Percentiles rank a stretch among this genome's conserved stretches.
Conservation (phyloP, 1,140 invertebrate species). For the Danaus plexippus region DNA sequence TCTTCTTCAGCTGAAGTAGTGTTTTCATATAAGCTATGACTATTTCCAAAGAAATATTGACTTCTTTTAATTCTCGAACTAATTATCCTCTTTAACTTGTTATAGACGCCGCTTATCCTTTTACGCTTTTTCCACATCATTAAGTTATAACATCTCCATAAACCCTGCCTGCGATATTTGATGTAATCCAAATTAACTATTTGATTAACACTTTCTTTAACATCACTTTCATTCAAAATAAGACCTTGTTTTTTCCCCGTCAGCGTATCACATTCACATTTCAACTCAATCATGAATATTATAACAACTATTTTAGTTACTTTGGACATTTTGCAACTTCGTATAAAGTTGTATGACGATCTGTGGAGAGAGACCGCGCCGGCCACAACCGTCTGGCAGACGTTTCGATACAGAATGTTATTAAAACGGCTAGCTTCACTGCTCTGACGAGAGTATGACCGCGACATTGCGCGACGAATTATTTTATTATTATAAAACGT, state of each 20-base stretch:
- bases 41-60: constrained; percentile 1
- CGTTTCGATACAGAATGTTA: constrained; percentile 42
- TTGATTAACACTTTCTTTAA: constrained; percentile 19
- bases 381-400: constrained; percentile 37
- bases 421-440: not conserved
- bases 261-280: constrained; percentile 30
- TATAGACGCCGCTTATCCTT: constrained; percentile 25
- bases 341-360: constrained; percentile 1
- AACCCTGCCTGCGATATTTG: constrained; percentile 17
- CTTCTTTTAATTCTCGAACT: constrained; percentile 3
- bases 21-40: not conserved
- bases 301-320: constrained; percentile 33
- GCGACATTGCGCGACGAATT: no score
- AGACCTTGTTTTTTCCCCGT: constrained; percentile 7
- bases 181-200: constrained; percentile 9
- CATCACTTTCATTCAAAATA: constrained; percentile 8
- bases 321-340: constrained; percentile 30
- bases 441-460: no score
- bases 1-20: constrained; percentile 6
- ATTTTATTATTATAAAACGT: no score
- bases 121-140: constrained; percentile 56
- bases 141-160: constrained; percentile 29
- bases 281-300: constrained; percentile 32
- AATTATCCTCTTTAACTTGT: constrained; percentile 4
- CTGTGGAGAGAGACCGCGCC: constrained; percentile 10